phyloP scores from a whole-genome alignment of 2,888 invertebrate species.

The Falcaria lacertinaria region DNA sequence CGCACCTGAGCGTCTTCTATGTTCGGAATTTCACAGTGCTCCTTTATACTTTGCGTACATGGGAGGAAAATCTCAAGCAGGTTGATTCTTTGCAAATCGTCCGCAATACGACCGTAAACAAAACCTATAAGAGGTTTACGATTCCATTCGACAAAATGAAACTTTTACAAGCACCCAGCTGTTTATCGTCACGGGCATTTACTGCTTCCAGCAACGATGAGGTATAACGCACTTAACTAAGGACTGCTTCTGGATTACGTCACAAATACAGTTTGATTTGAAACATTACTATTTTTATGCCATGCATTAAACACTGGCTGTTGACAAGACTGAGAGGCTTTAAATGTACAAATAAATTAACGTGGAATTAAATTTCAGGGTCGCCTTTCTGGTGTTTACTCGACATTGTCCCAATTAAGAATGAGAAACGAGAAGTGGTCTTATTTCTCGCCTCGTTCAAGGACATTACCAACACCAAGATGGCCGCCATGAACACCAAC shows the following conservation, averaged over 20 bases:
- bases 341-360: constrained; percentile 31
- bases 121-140: constrained; percentile 71
- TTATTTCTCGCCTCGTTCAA: constrained; percentile 97
- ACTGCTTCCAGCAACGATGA: constrained; percentile 31
- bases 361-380: constrained; percentile 78
- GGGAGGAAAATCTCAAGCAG: constrained; percentile 1
- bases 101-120: constrained; percentile 63
- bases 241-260: constrained; percentile 16
- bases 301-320: background rate
- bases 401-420: constrained; percentile 98
- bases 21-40: too few species aligned
- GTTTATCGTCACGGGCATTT: constrained; percentile 48
- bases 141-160: constrained; percentile 72
- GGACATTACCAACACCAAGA: constrained; percentile 95
- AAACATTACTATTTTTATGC: background rate
- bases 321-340: background rate
- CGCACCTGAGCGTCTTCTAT: constrained; percentile 9
- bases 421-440: constrained; percentile 98
- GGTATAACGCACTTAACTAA: constrained; percentile 20
- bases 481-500: constrained; percentile 90
- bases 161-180: constrained; percentile 67
- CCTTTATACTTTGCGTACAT: background rate
- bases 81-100: constrained; percentile 39
- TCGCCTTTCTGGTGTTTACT: constrained; percentile 96
- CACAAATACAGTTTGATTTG: background rate